Percentiles rank a stretch among this genome's conserved stretches.
These are phyloP conservation scores for Rafetus swinhoei DNA, from an alignment of 2,113 vertebrate genomes.

Conservation along the genomic window DNA sequence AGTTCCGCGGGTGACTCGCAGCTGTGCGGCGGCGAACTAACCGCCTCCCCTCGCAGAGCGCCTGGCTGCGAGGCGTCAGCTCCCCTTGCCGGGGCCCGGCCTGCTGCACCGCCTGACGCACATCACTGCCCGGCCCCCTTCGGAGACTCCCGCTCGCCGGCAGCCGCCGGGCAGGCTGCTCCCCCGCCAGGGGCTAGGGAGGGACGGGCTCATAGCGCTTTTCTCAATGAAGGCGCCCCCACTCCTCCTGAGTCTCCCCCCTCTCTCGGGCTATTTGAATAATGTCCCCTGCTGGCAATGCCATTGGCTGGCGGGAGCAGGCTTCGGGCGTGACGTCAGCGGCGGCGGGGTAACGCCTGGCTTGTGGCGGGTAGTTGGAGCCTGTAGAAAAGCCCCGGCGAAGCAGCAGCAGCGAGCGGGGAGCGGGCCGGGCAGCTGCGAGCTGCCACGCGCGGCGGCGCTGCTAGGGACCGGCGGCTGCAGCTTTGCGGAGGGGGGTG, in stretches of 20 bases:
- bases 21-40: not conserved
- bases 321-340: slow-evolving; percentile 61
- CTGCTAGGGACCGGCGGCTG: no score
- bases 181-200: not conserved
- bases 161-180: not conserved
- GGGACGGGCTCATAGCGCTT: slow-evolving; percentile 4
- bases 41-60: not conserved
- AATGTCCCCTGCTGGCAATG: not conserved
- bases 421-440: slow-evolving; percentile 41
- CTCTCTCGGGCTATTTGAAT: slow-evolving; percentile 68
- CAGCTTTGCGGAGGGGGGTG: not conserved
- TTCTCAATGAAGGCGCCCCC: slow-evolving; percentile 66
- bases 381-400: slow-evolving; percentile 41
- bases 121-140: slow-evolving; percentile 20
- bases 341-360: slow-evolving; percentile 33
- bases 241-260: slow-evolving; percentile 13
- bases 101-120: slow-evolving; percentile 25
- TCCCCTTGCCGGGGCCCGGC: not conserved
- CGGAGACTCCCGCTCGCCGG: slow-evolving; percentile 21
- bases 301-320: slow-evolving; percentile 67
- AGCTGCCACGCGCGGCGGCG: not conserved
- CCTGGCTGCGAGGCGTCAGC: not conserved
- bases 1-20: not conserved
- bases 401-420: not conserved
- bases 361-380: slow-evolving; percentile 55